Conservation (phyloP, 1,140 invertebrate genomes). For the Arctopsyche grandis region DNA sequence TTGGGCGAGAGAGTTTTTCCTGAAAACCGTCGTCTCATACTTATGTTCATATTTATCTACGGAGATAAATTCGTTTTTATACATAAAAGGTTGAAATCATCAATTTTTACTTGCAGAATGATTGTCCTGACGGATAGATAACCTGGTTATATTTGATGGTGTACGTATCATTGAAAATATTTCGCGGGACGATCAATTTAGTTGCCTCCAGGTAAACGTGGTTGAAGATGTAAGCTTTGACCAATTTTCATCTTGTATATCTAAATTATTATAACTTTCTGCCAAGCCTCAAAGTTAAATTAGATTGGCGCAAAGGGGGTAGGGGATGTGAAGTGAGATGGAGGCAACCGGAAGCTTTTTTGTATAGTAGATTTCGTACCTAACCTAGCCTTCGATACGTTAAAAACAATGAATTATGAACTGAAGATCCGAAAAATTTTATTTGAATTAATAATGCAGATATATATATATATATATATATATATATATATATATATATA, state of each 20-base stretch:
- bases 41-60: no score
- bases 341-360: not conserved
- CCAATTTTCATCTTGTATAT: slow-evolving; percentile 19
- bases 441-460: not conserved
- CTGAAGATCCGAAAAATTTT: not conserved
- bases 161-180: not conserved
- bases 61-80: no score
- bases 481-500: not conserved
- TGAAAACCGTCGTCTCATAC: no score
- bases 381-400: not conserved
- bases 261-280: not conserved
- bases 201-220: not conserved
- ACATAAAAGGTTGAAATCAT: no score
- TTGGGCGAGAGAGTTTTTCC: no score
- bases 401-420: not conserved
- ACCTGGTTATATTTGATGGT: not conserved
- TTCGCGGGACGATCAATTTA: not conserved
- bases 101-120: not conserved
- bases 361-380: not conserved
- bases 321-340: not conserved
- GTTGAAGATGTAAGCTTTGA: not conserved
- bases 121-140: not conserved
- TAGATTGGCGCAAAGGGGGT: not conserved
- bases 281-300: slow-evolving; percentile 33
- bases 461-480: not conserved